phyloP scores from a whole-genome alignment of 2,797 vertebrate species.

The Neomorphus geoffroyi region DNA sequence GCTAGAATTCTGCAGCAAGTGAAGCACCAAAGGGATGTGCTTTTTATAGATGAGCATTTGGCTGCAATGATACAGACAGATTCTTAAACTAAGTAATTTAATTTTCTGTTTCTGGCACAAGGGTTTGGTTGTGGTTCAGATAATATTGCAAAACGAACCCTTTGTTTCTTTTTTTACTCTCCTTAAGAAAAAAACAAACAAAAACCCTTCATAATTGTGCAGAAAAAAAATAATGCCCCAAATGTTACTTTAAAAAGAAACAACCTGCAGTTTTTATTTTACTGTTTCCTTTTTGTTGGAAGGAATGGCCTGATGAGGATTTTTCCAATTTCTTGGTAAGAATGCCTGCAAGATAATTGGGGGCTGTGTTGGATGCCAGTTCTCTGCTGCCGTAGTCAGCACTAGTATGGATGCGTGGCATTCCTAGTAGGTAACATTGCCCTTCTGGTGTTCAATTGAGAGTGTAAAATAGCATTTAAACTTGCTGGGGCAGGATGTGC shows the following conservation, averaged over 20 bases:
- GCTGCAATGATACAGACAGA: background rate
- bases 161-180: background rate
- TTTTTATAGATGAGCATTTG: background rate
- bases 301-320: background rate
- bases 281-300: background rate
- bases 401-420: background rate
- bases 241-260: background rate
- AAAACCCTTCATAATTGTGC: background rate
- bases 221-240: background rate
- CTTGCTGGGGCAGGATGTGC: background rate
- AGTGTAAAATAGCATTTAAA: constrained; percentile 36
- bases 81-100: background rate
- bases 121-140: background rate
- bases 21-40: background rate
- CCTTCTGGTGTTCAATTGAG: constrained; percentile 1
- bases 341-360: background rate
- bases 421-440: background rate
- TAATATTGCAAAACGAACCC: background rate
- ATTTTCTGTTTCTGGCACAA: background rate
- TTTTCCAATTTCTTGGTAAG: background rate
- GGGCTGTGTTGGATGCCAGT: background rate
- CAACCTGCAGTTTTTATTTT: background rate
- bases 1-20: background rate
- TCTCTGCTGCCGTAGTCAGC: background rate
- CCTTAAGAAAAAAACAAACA: background rate